A percentile compares a stretch with the other conserved stretches of the same genome.
Evolutionary conservation across 2,888 invertebrate species (phyloP).

Genomic region (Conomelus anceps): DNA sequence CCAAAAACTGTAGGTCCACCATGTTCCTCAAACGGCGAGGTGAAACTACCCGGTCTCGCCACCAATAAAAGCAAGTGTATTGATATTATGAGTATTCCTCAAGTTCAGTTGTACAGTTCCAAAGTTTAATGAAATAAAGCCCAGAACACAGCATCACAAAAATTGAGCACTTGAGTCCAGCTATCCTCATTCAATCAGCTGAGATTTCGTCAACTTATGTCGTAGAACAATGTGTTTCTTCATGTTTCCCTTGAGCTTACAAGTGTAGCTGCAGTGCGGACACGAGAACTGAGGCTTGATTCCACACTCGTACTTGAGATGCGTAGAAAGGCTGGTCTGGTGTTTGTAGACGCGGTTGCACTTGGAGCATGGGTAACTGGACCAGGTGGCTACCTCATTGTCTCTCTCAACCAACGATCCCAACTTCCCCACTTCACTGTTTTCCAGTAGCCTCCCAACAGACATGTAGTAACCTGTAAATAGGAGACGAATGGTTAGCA

Average conservation of each 20-base stretch:
- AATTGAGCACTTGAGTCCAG: too few species aligned
- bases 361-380: conserved; percentile 21
- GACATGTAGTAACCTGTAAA: background rate
- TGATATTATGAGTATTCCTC: too few species aligned
- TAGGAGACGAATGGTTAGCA: background rate
- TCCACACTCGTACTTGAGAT: conserved; percentile 39
- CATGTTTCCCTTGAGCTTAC: conserved; percentile 41
- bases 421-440: background rate
- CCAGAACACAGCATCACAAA: too few species aligned
- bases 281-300: conserved; percentile 41
- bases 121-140: too few species aligned
- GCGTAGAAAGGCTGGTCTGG: conserved; percentile 31
- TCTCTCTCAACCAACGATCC: background rate
- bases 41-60: too few species aligned
- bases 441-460: background rate
- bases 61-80: too few species aligned
- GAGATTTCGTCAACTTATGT: background rate
- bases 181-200: background rate
- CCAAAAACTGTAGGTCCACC: too few species aligned
- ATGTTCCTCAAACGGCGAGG: too few species aligned
- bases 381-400: background rate
- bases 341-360: conserved; percentile 38
- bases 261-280: conserved; percentile 40
- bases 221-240: conserved; percentile 29
- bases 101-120: too few species aligned